Evolutionary conservation across 2,113 vertebrate genomes (phyloP), one percentile per base, ranked within the genome.

Genomic region (Chionis minor): DNA sequence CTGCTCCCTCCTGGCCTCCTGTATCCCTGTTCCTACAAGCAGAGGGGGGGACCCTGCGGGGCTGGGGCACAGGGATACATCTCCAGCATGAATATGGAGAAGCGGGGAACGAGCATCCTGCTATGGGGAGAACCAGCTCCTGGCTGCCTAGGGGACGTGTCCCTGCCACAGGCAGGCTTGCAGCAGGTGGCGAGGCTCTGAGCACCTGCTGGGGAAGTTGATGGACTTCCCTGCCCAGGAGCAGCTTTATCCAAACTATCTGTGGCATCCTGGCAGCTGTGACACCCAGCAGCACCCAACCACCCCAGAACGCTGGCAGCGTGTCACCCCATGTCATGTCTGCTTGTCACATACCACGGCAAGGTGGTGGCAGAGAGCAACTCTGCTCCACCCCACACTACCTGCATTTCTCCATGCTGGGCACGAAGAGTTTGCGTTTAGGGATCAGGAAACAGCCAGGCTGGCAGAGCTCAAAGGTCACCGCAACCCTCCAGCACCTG

Each of bases 401-500:
- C 63, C 22, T 45, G 55, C 19, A 16, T 16, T 47, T 49, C 49
- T 81, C 77, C 22, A 47, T 47, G 73, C 4, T 71, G 52, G 30
- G 83, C 89, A 66, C 86, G 56, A 79, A 69, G 22, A 35, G 14
- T 14, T 14, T 26, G 14, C 1, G 1, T 33, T 75, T 28, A 54
- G 15, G 24, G 20, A 77, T 27, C 58, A 44, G 63, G 72, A 95
- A 91, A 49, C 16, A 45, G 65, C 3, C 3, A 56, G 45, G 26
- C 54, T 81, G 61, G 70, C 81, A 90, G 78, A 91, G 70, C 81
- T 93, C 95, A 96, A 97, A 97, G 95, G 93, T 96, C 66, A 21
- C 49, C 3, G 2, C 56, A 38, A 6, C 3, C 14, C 4, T 28
- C 40, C 3, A 9, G 40, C 2, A 1, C 67, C 63, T 40, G 54